Evolutionary conservation across 2,113 vertebrate species (phyloP), one percentile per base, ranked within the genome.

Genomic region (Myxocyprinus asiaticus): DNA sequence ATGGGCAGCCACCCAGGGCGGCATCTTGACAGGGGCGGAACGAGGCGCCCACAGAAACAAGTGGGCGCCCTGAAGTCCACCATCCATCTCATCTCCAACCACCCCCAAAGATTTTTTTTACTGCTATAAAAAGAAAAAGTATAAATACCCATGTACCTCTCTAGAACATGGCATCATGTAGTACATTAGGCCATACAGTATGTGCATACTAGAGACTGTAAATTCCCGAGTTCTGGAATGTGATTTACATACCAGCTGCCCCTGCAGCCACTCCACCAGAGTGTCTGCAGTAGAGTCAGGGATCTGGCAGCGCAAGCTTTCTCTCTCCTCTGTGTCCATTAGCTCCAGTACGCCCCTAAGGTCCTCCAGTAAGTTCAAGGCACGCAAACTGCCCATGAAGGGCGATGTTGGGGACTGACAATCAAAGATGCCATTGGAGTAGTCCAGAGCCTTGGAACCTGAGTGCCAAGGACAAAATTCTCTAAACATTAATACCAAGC

Each of bases 381-480:
- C 96, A 50, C 96, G 92, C 81, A 98, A 87, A 80, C 91, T 89
- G 15, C 97, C 96, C 93, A 98, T 95, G 89, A 97, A 98, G 0
- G 97, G 97, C 4, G 97, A 98, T 0, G 96, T 97, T 42, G 97
- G 97, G 0, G 97, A 99, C 89, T 98, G 97, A 85, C 96, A 99
- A 86, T 98, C 97, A 82, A 96, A 99, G 81, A 98, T 88, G 69
- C 97, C 96, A 45, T 98, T 98, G 78, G 96, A 94, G 82, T 98
- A 99, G 66, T 98, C 97, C 85, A 99, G 84, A 0, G 95, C 91
- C 90, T 99, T 99, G n/a, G 97, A 99, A 82, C 97, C 97, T 99
- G 82, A 45, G 44, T 22, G 80, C 0, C 10, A 59, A 77, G 33
- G 17, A 17, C 5, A 53, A 56, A 71, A n/a, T n/a, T n/a, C n/a